Conservation (phyloP, 2,888 invertebrate species). For the Hoplodrina blanda region DNA sequence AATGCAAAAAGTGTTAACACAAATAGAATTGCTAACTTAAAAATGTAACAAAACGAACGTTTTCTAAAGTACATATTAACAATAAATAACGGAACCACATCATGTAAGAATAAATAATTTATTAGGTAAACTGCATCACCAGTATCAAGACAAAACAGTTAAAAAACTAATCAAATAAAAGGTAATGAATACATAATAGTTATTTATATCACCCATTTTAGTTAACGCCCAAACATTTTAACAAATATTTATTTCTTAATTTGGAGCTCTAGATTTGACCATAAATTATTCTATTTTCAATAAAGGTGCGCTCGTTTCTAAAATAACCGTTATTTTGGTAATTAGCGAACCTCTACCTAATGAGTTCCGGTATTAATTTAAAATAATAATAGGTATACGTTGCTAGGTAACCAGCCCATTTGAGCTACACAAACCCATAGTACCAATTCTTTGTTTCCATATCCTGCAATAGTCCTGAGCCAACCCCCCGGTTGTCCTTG, state of each 20-base stretch:
- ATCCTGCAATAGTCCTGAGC: too few relatives aligned
- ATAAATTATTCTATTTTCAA: constrained; percentile 43
- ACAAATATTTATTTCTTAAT: constrained; percentile 51
- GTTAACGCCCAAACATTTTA: constrained; percentile 45
- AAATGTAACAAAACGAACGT: neutral
- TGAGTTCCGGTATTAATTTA: neutral
- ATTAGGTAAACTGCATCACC: neutral
- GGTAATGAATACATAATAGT: constrained; percentile 49
- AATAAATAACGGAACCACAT: too few relatives aligned
- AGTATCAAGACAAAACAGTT: neutral
- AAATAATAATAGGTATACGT: constrained; percentile 1
- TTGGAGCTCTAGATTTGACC: constrained; percentile 19
- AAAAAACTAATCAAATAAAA: constrained; percentile 23
- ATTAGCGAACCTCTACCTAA: neutral
- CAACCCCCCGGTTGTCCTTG: too few relatives aligned
- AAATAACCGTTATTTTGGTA: constrained; percentile 34
- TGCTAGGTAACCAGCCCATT: too few relatives aligned
- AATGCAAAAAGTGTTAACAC: too few relatives aligned
- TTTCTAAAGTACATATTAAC: too few relatives aligned
- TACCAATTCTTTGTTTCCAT: too few relatives aligned
- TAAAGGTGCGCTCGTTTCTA: constrained; percentile 31
- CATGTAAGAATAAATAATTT: neutral
- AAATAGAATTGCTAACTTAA: neutral
- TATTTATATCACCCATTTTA: constrained; percentile 66
- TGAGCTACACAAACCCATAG: too few relatives aligned